Evolutionary conservation across 2,888 invertebrate genomes (phyloP), one percentile per base, ranked within the genome.

Genomic region (Keiferia lycopersicella): DNA sequence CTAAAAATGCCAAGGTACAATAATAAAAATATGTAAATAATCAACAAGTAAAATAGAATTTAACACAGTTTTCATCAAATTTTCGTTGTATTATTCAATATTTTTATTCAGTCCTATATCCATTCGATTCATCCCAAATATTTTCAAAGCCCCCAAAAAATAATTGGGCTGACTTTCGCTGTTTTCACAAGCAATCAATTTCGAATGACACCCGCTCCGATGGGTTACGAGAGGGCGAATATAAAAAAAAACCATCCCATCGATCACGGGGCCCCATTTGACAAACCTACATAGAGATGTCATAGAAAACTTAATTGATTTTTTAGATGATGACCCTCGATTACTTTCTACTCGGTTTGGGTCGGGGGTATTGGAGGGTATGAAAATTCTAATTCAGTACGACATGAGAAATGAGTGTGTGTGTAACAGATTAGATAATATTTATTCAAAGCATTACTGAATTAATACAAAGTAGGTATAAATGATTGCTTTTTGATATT

Each of bases 151-250:
- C 34, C n/a, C 34, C 34, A 34, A 34, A 34, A 34, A 34, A 56
- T 65, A 70, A 70, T 67, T 68, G 65, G 63, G 65, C 67, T 68
- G 69, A 77, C 72, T 71, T 77, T 75, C 70, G 70, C 67, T 73
- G 67, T 78, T 82, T 78, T 74, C 74, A 78, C 75, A 78, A 77
- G 80, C 84, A 84, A 87, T 87, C 86, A 87, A 87, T 87, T 82
- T 69, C 68, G 71, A 78, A 81, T 82, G 84, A 82, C 82, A 76
- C 71, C 79, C 73, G 73, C 75, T 75, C 73, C 73, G 70, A 65
- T 67, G 76, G 78, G 78, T 80, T 81, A 77, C 79, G 78, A 79
- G 30, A 72, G 70, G 69, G 68, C 68, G 73, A 70, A 72, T 74
- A 76, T 76, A 76, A 74, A 26, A 77, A 81, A 71, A 73, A 74